Evolutionary conservation across 2,888 invertebrate species (phyloP).

Genomic region (Drosophila ezoana): DNA sequence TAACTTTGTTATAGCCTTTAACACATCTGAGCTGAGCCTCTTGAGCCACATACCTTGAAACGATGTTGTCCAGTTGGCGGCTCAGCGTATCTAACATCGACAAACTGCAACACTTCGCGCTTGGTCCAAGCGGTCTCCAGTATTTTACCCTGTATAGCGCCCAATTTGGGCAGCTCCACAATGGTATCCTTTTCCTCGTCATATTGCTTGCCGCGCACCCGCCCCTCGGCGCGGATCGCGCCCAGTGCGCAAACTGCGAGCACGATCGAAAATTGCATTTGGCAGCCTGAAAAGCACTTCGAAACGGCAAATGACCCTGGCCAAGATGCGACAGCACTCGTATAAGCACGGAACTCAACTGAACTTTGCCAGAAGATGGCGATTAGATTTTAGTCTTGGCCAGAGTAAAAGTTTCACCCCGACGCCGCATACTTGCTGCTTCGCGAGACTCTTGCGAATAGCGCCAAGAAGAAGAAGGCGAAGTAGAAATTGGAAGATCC

Average conservation of each 20-base stretch:
- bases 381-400: slow-evolving; percentile 50
- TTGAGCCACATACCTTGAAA: slow-evolving; percentile 79
- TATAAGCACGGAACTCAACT: slow-evolving; percentile 60
- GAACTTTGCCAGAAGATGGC: slow-evolving; percentile 32
- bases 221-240: slow-evolving; percentile 21
- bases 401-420: slow-evolving; percentile 64
- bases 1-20: not conserved
- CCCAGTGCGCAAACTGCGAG: slow-evolving; percentile 5
- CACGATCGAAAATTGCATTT: slow-evolving; percentile 42
- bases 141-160: slow-evolving; percentile 76
- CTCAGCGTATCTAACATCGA: slow-evolving; percentile 83
- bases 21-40: not conserved
- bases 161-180: slow-evolving; percentile 79
- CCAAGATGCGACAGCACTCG: slow-evolving; percentile 45
- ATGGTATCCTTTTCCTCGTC: slow-evolving; percentile 79
- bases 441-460: slow-evolving; percentile 24
- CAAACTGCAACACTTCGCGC: slow-evolving; percentile 81
- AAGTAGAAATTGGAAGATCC: slow-evolving; percentile 47
- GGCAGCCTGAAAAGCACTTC: not conserved
- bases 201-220: slow-evolving; percentile 46
- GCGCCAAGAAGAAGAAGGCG: slow-evolving; percentile 46
- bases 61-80: slow-evolving; percentile 81
- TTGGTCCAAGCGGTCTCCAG: slow-evolving; percentile 81
- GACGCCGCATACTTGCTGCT: slow-evolving; percentile 31
- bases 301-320: not conserved